phyloP scores from a whole-genome alignment of 2,113 vertebrate species.

The Pachycephala philippinensis region DNA sequence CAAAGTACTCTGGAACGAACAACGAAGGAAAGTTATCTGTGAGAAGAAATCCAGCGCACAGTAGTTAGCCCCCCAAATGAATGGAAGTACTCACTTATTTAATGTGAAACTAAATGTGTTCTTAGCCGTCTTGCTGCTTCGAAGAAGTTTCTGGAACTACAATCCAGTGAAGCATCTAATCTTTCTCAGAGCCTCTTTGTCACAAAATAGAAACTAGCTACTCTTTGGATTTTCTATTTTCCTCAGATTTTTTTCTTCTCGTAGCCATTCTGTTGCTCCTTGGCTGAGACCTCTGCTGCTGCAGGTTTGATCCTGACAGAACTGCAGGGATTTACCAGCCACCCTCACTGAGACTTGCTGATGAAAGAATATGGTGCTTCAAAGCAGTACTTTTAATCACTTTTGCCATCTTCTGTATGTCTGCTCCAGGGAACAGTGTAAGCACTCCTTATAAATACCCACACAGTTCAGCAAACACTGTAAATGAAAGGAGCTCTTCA shows the following conservation, averaged over 20 bases:
- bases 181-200: neutral
- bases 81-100: neutral
- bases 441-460: neutral
- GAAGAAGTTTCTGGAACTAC: neutral
- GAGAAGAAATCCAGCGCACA: neutral
- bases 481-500: neutral
- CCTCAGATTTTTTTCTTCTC: neutral
- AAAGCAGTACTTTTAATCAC: neutral
- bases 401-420: neutral
- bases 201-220: neutral
- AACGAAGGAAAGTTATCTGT: rapidly evolving
- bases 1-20: neutral
- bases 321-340: neutral
- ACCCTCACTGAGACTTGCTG: neutral
- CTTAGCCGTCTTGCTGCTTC: neutral
- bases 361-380: neutral
- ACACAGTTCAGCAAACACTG: neutral
- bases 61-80: neutral
- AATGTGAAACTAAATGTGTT: neutral
- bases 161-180: neutral
- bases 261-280: neutral
- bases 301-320: neutral
- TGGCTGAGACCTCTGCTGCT: neutral
- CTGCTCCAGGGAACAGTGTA: neutral
- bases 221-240: neutral